Evolutionary conservation across 2,113 vertebrate species (phyloP), one percentile per base, ranked within the genome.

Genomic region (Entosphenus tridentatus): DNA sequence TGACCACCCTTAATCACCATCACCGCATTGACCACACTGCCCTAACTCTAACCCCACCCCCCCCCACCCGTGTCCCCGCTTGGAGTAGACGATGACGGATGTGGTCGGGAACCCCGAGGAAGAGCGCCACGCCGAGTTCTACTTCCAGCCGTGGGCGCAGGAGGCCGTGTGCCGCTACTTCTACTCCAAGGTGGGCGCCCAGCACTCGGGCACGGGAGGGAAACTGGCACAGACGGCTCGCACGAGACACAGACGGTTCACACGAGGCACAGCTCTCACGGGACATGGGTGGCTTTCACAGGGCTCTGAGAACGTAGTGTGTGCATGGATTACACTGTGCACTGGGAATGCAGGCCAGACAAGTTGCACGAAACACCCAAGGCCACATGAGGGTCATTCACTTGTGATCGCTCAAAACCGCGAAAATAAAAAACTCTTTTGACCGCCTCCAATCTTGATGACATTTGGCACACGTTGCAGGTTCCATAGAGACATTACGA

Each of bases 131-230:
- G 93, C 93, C 0, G 93, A 98, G 79, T 98, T 98, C 77, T 98
- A 97, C 80, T 98, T 89, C 83, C 93, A 98, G 79, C 92, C 93
- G 0, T 98, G 93, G 93, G 92, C 93, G 70, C 92, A 97, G 78
- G 93, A 98, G 74, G 93, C 93, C 0, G 93, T 96, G 70, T 97
- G 89, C 77, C 83, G 93, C 72, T 98, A 98, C 78, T 97, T 98
- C 79, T 98, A 91, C 80, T 97, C 93, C 70, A 98, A 98, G 86
- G 93, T 96, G 76, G 70, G 39, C 39, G 18, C 55, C 13, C 55
- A 69, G 56, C 12, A n/a, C 68, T 9, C 16, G n/a, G 8, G 18
- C 11, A 17, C 9, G 54, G 68, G 54, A 12, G 14, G 56, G 39
- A 12, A 12, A 57, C 9, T n/a, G 39, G 54, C 58, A 56, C 54